Conservation (phyloP, 2,113 vertebrate species). For the Lichenostomus cassidix region DNA sequence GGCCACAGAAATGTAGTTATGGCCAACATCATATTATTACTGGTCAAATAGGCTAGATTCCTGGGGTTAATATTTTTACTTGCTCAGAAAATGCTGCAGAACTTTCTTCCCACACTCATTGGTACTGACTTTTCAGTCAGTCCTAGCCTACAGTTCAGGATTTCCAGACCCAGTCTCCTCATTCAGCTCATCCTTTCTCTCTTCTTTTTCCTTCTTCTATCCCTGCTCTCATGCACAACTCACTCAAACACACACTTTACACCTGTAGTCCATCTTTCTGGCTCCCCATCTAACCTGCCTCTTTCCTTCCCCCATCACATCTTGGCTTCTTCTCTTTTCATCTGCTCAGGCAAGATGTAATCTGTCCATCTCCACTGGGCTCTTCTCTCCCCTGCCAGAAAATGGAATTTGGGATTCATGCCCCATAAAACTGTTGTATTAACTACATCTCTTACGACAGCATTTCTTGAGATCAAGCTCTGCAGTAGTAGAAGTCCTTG, state of each 20-base stretch:
- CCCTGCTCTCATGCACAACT: background rate
- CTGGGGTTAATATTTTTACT: background rate
- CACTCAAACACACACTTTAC: background rate
- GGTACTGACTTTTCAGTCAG: background rate
- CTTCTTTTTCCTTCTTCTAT: background rate
- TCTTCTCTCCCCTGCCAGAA: background rate
- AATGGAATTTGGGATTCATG: background rate
- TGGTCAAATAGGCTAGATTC: background rate
- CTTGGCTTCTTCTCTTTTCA: background rate
- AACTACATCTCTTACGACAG: background rate
- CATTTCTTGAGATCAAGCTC: background rate
- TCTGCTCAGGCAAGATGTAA: background rate
- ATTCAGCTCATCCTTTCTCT: background rate
- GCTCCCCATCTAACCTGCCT: background rate
- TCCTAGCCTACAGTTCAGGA: background rate
- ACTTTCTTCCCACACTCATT: background rate
- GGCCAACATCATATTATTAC: background rate
- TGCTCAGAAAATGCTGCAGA: background rate
- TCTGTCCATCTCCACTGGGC: background rate
- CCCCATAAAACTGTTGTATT: background rate
- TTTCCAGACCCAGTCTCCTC: background rate
- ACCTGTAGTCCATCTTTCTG: accelerated
- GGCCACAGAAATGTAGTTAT: background rate
- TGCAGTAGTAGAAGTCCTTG: background rate
- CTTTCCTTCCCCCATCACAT: background rate